A percentile compares a stretch with the other conserved stretches of the same genome.
Evolutionary conservation across 2,797 vertebrate species (phyloP).

Genomic region (Danio tinwini): DNA sequence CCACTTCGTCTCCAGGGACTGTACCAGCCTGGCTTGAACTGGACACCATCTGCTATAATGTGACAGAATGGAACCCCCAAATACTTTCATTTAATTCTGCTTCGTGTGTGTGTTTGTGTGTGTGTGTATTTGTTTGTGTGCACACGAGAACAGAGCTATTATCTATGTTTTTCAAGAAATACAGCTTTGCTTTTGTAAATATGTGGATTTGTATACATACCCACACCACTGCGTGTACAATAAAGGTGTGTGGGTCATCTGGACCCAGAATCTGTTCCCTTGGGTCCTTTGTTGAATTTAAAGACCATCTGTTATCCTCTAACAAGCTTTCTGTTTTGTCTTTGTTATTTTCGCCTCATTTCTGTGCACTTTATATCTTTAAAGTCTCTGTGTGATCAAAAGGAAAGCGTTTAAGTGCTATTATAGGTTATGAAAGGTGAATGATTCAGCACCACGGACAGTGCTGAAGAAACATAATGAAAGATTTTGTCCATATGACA

Average conservation of each 20-base stretch:
- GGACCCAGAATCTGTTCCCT: conserved; percentile 70
- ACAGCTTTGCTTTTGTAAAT: conserved; percentile 50
- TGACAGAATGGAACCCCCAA: conserved; percentile 83
- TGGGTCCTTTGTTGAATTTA: conserved; percentile 74
- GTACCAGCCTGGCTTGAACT: conserved; percentile 80
- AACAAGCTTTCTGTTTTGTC: conserved; percentile 74
- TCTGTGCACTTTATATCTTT: background rate
- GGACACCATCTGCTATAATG: conserved; percentile 85
- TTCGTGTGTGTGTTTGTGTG: conserved; percentile 58
- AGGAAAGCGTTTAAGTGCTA: background rate
- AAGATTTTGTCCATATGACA: background rate
- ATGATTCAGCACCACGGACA: conserved; percentile 38
- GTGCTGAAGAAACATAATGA: background rate
- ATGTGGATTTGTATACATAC: conserved; percentile 17
- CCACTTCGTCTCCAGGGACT: conserved; percentile 70
- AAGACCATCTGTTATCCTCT: conserved; percentile 83
- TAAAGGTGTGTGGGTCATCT: conserved; percentile 61
- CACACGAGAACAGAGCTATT: conserved; percentile 64
- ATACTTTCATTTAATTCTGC: conserved; percentile 75
- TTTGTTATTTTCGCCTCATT: conserved; percentile 42
- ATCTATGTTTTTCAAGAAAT: conserved; percentile 72
- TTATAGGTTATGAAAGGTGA: background rate
- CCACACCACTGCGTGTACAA: conserved; percentile 66
- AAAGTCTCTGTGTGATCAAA: conserved; percentile 22
- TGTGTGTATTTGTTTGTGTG: conserved; percentile 60